Percentiles rank a stretch among this genome's conserved stretches.
These are phyloP conservation scores for Penaeus chinensis DNA, from an alignment of 1,140 invertebrate species.

Conservation along the genomic window DNA sequence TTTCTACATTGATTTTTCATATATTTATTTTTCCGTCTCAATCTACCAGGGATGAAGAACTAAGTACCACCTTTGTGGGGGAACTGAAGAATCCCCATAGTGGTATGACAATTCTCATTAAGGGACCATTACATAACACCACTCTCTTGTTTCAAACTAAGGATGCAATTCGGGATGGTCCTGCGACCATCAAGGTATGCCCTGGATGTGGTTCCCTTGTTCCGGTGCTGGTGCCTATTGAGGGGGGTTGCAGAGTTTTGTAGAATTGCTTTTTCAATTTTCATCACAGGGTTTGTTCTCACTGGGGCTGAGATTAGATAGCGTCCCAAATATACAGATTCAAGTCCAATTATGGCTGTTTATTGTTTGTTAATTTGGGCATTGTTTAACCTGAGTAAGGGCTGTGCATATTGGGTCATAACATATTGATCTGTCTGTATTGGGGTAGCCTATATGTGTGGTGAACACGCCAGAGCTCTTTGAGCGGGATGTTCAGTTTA, in stretches of 20 bases:
- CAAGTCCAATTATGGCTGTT: no score
- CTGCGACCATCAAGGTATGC: constrained; percentile 96
- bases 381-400: no score
- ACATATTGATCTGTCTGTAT: no score
- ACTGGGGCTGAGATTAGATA: no score
- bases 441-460: no score
- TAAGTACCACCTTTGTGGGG: constrained; percentile 97
- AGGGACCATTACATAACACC: constrained; percentile 97
- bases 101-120: constrained; percentile 96
- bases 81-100: constrained; percentile 95
- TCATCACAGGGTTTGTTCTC: no score
- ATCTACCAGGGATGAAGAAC: constrained; percentile 86
- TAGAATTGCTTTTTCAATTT: no score
- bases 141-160: constrained; percentile 95
- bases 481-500: no score
- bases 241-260: constrained; percentile 73
- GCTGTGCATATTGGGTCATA: no score
- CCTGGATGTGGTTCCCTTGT: constrained; percentile 86
- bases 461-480: no score
- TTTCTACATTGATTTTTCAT: constrained; percentile 1
- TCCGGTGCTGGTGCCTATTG: constrained; percentile 98
- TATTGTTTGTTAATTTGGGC: no score
- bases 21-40: constrained; percentile 43
- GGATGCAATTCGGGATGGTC: constrained; percentile 97
- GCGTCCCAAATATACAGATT: no score